phyloP scores from a whole-genome alignment of 2,113 vertebrate species.

The Oncorhynchus kisutch region DNA sequence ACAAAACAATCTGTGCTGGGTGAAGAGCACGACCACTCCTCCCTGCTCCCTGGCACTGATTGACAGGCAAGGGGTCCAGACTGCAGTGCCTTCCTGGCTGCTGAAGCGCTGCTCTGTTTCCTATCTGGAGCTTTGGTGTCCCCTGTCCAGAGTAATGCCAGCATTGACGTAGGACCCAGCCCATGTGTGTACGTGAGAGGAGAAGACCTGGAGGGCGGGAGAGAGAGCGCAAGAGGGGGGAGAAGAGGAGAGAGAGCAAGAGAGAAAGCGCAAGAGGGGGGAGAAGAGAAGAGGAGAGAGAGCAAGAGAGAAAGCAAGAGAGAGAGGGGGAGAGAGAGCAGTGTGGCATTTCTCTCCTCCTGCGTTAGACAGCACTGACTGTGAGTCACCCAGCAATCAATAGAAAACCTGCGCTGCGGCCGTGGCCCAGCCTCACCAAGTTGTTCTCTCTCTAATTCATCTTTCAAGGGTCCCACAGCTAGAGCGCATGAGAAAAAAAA shows the following conservation, averaged over 20 bases:
- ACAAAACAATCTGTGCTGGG: no score
- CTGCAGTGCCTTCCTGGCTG: background rate
- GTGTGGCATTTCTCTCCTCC: slow-evolving; percentile 75
- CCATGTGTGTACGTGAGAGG: background rate
- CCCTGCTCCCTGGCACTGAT: background rate
- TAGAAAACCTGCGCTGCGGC: slow-evolving; percentile 66
- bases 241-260: slow-evolving; percentile 29
- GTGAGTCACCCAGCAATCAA: slow-evolving; percentile 77
- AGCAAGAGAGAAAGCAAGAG: slow-evolving; percentile 3
- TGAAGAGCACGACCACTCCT: background rate
- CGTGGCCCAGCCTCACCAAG: slow-evolving; percentile 57
- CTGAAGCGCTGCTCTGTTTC: background rate
- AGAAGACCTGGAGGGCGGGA: background rate
- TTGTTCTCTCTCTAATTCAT: slow-evolving; percentile 62
- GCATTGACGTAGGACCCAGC: background rate
- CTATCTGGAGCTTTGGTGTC: background rate
- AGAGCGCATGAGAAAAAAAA: slow-evolving; percentile 28
- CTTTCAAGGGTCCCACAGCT: slow-evolving; percentile 62
- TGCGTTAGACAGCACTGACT: slow-evolving; percentile 64
- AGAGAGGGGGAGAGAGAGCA: slow-evolving; percentile 42
- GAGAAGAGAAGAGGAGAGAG: slow-evolving; percentile 33
- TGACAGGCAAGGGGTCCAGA: background rate
- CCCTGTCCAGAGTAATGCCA: background rate
- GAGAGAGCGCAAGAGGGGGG: background rate
- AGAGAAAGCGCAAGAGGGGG: background rate